A percentile compares a stretch with the other conserved stretches of the same genome.
These are phyloP conservation scores for Diplogasteroides magnus DNA, from an alignment of 1,140 invertebrate species.

Conservation along the genomic window DNA sequence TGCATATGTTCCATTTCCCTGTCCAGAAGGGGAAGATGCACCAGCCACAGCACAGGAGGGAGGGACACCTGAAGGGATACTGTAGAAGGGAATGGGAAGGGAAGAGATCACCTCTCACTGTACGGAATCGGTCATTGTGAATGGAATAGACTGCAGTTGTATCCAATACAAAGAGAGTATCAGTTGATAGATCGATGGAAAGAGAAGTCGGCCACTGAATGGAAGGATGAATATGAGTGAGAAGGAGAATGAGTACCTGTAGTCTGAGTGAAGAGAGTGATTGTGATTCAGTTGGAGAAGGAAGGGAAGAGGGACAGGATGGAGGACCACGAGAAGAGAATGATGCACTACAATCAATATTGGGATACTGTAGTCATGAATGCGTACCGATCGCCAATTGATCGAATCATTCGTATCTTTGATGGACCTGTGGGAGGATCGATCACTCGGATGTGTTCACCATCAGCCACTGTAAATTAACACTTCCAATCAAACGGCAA, in stretches of 20 bases:
- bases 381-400: neutral
- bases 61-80: neutral
- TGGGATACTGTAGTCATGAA: neutral
- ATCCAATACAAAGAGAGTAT: constrained; percentile 22
- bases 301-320: constrained; percentile 6
- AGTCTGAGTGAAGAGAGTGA: constrained; percentile 8
- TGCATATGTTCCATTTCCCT: neutral
- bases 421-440: constrained; percentile 10
- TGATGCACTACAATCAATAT: neutral
- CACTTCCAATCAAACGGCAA: too few relatives aligned
- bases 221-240: too few relatives aligned
- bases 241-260: too few relatives aligned
- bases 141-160: constrained; percentile 28
- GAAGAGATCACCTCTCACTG: constrained; percentile 6
- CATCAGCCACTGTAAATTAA: constrained; percentile 31
- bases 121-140: constrained; percentile 4
- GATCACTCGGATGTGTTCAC: constrained; percentile 23
- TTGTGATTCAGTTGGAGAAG: constrained; percentile 4
- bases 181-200: constrained; percentile 24
- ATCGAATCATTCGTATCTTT: neutral
- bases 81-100: too few relatives aligned
- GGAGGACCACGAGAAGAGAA: constrained; percentile 14
- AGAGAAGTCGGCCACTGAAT: constrained; percentile 34
- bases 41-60: neutral
- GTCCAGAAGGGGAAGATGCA: neutral